Percentiles rank a stretch among this genome's conserved stretches.
Evolutionary conservation across 2,797 vertebrate species (phyloP).

Genomic region (Chelon auratus): DNA sequence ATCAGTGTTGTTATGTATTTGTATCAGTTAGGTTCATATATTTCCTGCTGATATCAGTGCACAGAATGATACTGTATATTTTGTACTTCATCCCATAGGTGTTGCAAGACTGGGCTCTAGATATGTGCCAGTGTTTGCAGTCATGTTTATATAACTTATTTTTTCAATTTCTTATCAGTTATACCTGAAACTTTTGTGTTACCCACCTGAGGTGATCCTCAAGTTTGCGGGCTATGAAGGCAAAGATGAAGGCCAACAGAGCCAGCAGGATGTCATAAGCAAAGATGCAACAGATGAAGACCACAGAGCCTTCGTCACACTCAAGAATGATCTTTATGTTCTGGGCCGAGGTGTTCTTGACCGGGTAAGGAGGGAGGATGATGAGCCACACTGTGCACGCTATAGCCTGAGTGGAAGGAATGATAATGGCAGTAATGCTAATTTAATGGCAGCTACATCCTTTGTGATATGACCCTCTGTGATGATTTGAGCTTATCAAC

Average conservation of each 20-base stretch:
- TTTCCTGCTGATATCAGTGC: background rate
- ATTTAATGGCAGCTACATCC: background rate
- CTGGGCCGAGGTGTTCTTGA: conserved; percentile 89
- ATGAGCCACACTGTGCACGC: conserved; percentile 86
- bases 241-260: conserved; percentile 86
- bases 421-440: background rate
- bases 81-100: too few relatives aligned
- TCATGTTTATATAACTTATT: background rate
- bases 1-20: background rate
- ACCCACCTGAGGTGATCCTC: conserved; percentile 85
- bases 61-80: background rate
- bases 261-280: conserved; percentile 87
- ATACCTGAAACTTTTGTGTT: background rate
- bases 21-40: background rate
- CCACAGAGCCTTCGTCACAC: conserved; percentile 86
- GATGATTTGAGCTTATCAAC: too few relatives aligned
- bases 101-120: background rate
- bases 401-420: conserved; percentile 68
- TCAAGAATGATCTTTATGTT: conserved; percentile 91
- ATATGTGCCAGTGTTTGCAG: too few relatives aligned
- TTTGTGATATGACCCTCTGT: too few relatives aligned
- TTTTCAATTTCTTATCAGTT: background rate
- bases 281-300: conserved; percentile 89
- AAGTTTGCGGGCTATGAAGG: conserved; percentile 85
- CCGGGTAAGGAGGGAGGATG: conserved; percentile 81